Base-by-base conservation (phyloP, 2,888 invertebrate species). In the Lottia gigantea region DNA sequence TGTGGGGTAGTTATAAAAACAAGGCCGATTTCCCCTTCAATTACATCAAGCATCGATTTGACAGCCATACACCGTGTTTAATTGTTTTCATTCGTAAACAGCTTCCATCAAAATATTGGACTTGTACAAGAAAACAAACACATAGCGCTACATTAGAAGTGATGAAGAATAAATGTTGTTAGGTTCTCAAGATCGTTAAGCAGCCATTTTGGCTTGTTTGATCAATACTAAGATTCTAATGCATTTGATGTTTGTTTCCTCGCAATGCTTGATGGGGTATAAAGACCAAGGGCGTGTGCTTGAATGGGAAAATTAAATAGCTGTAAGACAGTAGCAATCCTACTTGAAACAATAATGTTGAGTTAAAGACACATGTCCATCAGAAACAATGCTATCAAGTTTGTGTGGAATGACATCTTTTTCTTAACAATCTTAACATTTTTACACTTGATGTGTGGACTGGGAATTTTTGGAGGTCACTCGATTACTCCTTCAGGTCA, bases 11-110 rank as follows among this genome's bases (percentile, higher is more conserved):
- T 19, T 23, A 14, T 23, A 23, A 55, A 55, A 55, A 55, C 55
- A 55, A 23, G 55, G 23, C 55, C 55, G 23, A 23, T 55, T 55
- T 55, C 23, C 55, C 55, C 55, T 40, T 40, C 55, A 55, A 55
- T 55, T 55, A 55, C 55, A 55, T 55, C 55, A 55, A 55, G 19
- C 23, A 55, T 55, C 55, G 55, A 55, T 55, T 55, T 55, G 19
- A 55, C 23, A 23, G 55, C 19, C 55, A 55, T 40, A 55, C 55
- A 23, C 23, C 19, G 55, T 55, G 55, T 55, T 55, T 55, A 55
- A 55, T 55, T 55, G 55, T 55, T 55, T 55, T 55, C 55, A 23
- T 55, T 55, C 55, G 55, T 55, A 55, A 55, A 55, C 55, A 55
- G 55, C 55, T 23, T 55, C 55, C 55, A 55, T 55, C 55, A 55